Evolutionary conservation across 35 echinoderm and acorn worm species (phyloP), one percentile per base, ranked within the genome.

Genomic region (Hemicentrotus pulcherrimus): DNA sequence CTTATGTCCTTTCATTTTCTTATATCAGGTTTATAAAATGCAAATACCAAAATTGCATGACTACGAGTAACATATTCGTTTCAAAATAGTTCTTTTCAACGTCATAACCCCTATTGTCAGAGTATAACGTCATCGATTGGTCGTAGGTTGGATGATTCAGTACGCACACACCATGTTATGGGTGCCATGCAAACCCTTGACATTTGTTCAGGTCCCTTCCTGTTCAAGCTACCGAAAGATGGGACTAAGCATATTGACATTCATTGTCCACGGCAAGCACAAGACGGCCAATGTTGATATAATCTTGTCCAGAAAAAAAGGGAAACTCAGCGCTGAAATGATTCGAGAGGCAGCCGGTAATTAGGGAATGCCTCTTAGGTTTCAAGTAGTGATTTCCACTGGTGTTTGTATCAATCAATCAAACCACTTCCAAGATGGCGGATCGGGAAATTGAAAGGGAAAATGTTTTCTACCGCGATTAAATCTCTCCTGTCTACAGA

Each of bases 361-460:
- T 78, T 78, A 78, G 65, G 65, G 65, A 78, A 78, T n/a, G 65
- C 65, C 28, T 78, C 65, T 78, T 28, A 78, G 4, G 65, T 78
- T 78, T 78, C 65, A 78, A 78, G 65, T 6, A 78, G 22, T 78
- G 65, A 78, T 78, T 78, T 78, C 65, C 65, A 78, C 24, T n/a
- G 65, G 65, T 78, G 65, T 78, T 78, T 78, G 65, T 78, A 78
- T 78, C 65, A 6, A 78, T 78, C 65, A 78, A 78, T 78, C 65
- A 78, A 78, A 78, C 65, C 65, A 78, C 19, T 78, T 78, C 19
- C 15, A 22, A n/a, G 19, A 78, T 78, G 65, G 65, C 65, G 19
- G 65, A 78, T 18, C 6, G 65, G 18, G 65, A n/a, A 78, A 78
- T 78, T 78, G 65, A 78, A 78, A 78, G 28, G 15, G 65, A 78